Evolutionary conservation across 1,140 invertebrate genomes (phyloP), one percentile per base, ranked within the genome.

Genomic region (Chironomus tepperi): DNA sequence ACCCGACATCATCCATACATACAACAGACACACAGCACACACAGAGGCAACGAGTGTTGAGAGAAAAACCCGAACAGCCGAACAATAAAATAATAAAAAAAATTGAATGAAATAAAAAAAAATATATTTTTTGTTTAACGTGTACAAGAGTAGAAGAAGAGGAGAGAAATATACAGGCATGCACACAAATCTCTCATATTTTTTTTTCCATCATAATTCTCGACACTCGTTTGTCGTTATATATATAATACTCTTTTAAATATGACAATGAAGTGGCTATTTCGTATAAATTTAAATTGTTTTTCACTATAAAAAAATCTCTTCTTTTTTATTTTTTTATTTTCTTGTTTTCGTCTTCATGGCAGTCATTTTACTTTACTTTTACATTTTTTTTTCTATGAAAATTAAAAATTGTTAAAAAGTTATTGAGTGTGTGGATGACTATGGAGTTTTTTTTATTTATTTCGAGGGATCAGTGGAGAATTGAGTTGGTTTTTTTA

Each of bases 41-140:
- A 57, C 47, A 57, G 47, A 47, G 24, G 43, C 43, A 47, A 9
- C 43, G 43, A 47, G 43, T 47, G 43, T 47, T 10, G 64, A 67
- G 64, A 19, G 19, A 10, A 70, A 18, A 70, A 70, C 65, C 65
- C 65, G 65, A 70, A 70, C 65, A 70, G 65, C 65, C 65, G 65
- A 70, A 70, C 65, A 70, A 70, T 70, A 67, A 67, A 67, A 67
- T 10, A 47, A 47, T 47, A 47, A 10, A 47, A 10, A 43, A 15
- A 16, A n/a, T n/a, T 67, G 65, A 70, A 70, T 70, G 65, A 70
- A 70, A 70, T 19, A 18, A 19, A 70, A 70, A 70, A 18, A 70
- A 70, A 19, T 70, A 21, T 70, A 47, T 47, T 47, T 57, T 57
- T 57, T 57, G 47, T 57, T n/a, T 57, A 57, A 57, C 10, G 47